Conservation (phyloP, 2,113 vertebrate genomes). For the Pantherophis guttatus region DNA sequence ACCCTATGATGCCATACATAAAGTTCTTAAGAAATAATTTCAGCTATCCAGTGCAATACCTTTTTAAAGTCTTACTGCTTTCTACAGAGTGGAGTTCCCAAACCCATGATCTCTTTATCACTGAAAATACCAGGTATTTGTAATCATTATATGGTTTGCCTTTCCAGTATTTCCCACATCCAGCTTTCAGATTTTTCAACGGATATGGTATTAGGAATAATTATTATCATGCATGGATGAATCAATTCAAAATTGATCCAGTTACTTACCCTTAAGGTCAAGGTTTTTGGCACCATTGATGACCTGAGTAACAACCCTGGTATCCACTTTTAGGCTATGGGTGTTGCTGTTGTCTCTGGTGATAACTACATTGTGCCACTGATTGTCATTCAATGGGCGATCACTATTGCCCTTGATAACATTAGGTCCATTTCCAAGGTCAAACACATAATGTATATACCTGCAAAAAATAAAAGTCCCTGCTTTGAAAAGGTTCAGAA, state of each 20-base stretch:
- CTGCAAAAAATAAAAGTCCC: slow-evolving; percentile 57
- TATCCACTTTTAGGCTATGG: slow-evolving; percentile 93
- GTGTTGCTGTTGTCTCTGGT: slow-evolving; percentile 96
- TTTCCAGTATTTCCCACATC: not conserved
- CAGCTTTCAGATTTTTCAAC: not conserved
- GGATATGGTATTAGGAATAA: not conserved
- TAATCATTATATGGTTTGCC: not conserved
- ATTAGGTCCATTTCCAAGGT: slow-evolving; percentile 95
- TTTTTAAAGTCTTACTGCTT: not conserved
- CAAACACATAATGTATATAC: slow-evolving; percentile 98
- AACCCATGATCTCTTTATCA: not conserved
- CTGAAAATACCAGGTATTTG: not conserved
- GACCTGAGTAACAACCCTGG: slow-evolving; percentile 88
- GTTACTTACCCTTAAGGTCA: slow-evolving; percentile 90
- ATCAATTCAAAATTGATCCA: not conserved
- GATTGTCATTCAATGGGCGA: slow-evolving; percentile 91
- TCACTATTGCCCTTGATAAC: slow-evolving; percentile 97
- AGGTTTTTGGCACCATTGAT: slow-evolving; percentile 98
- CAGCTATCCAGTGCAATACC: not conserved
- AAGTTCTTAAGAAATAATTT: not conserved
- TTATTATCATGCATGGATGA: not conserved
- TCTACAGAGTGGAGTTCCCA: not conserved
- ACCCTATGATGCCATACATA: not conserved
- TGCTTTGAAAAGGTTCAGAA: not conserved
- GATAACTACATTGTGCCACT: slow-evolving; percentile 98